Evolutionary conservation across 37 sponge, comb jelly and placozoan genomes (phyloP), one percentile per base, ranked within the genome.

Genomic region (Lycopodina hypogea): DNA sequence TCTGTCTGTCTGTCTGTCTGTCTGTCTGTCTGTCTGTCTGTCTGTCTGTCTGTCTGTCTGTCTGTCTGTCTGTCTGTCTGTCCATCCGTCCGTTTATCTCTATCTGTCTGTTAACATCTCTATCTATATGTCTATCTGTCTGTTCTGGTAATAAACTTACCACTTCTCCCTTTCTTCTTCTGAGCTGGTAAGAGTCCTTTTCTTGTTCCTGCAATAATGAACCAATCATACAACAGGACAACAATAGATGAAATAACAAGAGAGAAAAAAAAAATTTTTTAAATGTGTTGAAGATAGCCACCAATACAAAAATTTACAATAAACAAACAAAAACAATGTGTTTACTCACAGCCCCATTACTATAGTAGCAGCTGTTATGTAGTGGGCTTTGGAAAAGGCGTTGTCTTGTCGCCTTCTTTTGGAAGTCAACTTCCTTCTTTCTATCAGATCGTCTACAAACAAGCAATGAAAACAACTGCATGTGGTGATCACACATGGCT

Each of bases 141-240:
- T n/a, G n/a, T n/a, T n/a, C n/a, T n/a, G n/a, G n/a, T n/a, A n/a
- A n/a, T 45, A 12, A 9, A 60, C 85, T 63, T 83, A 89, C 89
- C 81, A 84, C 75, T 80, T 83, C 81, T 41, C 52, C 56, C 55
- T 60, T 89, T 80, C 55, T 89, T 33, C 62, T 83, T 62, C 59
- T 69, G 14, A 45, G 55, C 29, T 71, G 42, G 29, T 59, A 73
- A 12, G 62, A 51, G 14, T 75, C 75, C 17, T 66, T 76, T 63
- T 83, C 86, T 66, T 89, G 80, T 35, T 87, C 88, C 88, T 87
- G 26, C 3, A 58, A 53, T 19, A 68, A 39, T 3, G 3, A 19
- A 18, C n/a, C 17, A 78, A 32, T 51, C 33, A 67, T 30, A 32
- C n/a, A n/a, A n/a, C n/a, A n/a, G n/a, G n/a, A n/a, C n/a, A n/a